Percentiles rank a stretch among this genome's conserved stretches.
phyloP scores from a whole-genome alignment of 1,140 invertebrate species.

The Thalassaphorura encarpata region DNA sequence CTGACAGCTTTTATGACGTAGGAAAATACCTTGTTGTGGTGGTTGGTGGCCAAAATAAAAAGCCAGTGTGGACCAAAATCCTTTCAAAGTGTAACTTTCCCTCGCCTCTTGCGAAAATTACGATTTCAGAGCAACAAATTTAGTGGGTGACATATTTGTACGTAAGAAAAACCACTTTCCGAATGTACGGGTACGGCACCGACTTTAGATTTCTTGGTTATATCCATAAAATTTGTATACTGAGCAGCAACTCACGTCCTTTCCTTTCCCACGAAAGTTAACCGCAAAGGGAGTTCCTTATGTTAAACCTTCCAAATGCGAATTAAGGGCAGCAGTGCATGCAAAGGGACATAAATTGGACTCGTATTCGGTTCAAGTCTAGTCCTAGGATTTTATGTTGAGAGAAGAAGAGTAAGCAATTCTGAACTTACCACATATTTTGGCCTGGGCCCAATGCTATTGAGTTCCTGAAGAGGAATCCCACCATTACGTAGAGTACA shows the following conservation, averaged over 20 bases:
- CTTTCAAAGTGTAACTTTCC: too few species aligned
- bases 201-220: too few species aligned
- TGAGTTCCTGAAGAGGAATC: conserved; percentile 50
- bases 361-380: not conserved
- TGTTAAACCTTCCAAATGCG: not conserved
- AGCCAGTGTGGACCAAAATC: too few species aligned
- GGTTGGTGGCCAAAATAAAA: too few species aligned
- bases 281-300: not conserved
- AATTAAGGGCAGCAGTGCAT: not conserved
- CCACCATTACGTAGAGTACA: conserved; percentile 52
- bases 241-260: not conserved
- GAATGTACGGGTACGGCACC: too few species aligned
- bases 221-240: too few species aligned
- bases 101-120: too few species aligned
- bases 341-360: not conserved
- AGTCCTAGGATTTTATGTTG: not conserved
- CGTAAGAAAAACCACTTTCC: too few species aligned
- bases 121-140: too few species aligned
- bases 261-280: not conserved
- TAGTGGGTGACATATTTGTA: too few species aligned
- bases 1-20: too few species aligned
- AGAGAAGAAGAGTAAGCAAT: conserved; percentile 2
- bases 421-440: conserved; percentile 39
- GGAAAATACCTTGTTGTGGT: too few species aligned
- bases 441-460: conserved; percentile 36